These are phyloP conservation scores for Caradrina kadenii DNA, from an alignment of 2,888 invertebrate genomes.

Conservation along the genomic window DNA sequence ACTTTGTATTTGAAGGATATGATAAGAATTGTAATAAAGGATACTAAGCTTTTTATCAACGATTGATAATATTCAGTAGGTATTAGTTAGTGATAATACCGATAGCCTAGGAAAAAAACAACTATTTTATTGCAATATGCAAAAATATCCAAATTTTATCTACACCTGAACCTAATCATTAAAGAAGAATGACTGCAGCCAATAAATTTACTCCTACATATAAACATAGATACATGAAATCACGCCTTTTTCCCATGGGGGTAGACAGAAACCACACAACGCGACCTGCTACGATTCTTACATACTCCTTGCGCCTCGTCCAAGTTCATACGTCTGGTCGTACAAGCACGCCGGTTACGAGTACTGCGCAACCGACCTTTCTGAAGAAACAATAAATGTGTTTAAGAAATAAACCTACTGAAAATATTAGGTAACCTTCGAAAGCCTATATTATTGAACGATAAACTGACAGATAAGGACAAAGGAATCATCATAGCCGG, in stretches of 20 bases:
- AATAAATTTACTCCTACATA: neutral
- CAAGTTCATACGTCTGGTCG: no score
- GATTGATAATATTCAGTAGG: slow-evolving; percentile 9
- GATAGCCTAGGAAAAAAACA: slow-evolving; percentile 13
- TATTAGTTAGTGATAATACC: slow-evolving; percentile 20
- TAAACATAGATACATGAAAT: no score
- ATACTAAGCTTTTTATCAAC: slow-evolving; percentile 28
- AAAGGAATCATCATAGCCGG: no score
- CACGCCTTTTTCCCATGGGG: no score
- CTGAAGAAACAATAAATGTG: no score
- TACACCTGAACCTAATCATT: neutral
- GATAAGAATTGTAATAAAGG: slow-evolving; percentile 35
- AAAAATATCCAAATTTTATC: slow-evolving; percentile 13
- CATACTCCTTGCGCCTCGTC: no score
- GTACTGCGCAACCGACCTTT: no score
- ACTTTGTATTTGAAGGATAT: slow-evolving; percentile 23
- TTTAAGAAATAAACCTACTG: no score
- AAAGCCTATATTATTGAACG: neutral
- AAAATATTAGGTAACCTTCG: neutral
- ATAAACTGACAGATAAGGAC: no score
- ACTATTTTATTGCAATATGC: slow-evolving; percentile 16
- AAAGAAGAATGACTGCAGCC: neutral
- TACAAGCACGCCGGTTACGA: no score
- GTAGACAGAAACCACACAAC: no score
- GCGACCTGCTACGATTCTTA: no score